Base-by-base conservation (phyloP, 1,140 invertebrate species). In the Drosophila carrolli region DNA sequence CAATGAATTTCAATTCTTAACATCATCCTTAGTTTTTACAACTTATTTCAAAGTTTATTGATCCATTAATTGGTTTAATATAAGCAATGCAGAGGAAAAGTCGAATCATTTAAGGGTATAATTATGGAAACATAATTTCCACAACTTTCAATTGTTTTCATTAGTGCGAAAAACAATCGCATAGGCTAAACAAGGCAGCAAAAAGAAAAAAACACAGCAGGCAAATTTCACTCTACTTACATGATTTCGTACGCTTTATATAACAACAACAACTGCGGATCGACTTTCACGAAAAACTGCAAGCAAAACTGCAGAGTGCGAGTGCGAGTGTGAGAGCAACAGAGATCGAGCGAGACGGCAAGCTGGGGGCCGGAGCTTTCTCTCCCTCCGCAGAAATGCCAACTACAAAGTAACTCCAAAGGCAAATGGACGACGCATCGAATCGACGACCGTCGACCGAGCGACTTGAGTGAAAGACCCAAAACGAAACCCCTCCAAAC, bases 261-360 rank as follows among this genome's bases (percentile, higher is more conserved):
- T 83, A 88, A 88, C 79, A 65, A 46, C 60, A 65, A 76, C 50
- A 65, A 75, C 29, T 55, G 63, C 44, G 58, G 23, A 47, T 51
- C 66, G 83, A 89, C 84, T 89, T 89, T 89, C 84, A 89, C 84
- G 68, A 81, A 89, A 86, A 89, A 89, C 73, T 89, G 84, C 84
- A 89, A 71, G 76, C 80, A 79, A 80, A 86, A 89, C 67, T 89
- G 83, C 84, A 88, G 56, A 66, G 27, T 56, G 19, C 16, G 46
- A 43, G 50, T 41, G 44, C 19, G 51, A 46, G 53, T 13, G 71
- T 4, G 53, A 71, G 55, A 41, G 47, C 37, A 51, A 62, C 10
- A 60, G 41, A 41, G 63, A 54, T 40, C 35, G 54, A 41, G 23
- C 48, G 41, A 58, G 53, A 61, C 55, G 57, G 29, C 60, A 60